Base-by-base conservation (phyloP, 2,888 invertebrate species). In the Drosophila neonasuta region DNA sequence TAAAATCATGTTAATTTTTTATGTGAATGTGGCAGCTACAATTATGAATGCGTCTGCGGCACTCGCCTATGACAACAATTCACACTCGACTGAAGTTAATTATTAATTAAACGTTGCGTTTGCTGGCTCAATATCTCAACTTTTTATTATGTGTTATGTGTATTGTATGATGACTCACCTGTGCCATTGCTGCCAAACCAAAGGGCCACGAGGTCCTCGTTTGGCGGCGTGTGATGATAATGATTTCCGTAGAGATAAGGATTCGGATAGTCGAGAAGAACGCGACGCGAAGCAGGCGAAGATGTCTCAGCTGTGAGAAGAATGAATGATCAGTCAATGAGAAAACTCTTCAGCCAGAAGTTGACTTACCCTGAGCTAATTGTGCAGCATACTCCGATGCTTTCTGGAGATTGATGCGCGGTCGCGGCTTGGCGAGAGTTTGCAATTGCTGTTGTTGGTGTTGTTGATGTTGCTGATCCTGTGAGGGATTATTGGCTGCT, bases 171-270 rank as follows among this genome's bases (percentile, higher is more conserved):
- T 20, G n/a, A 91, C 92, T 92, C 90, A 93, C 93, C 93, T 91
- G 93, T 90, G 70, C 91, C 93, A 88, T 93, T 92, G 88, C 94
- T 93, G 81, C 94, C 93, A 89, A 95, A 94, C 93, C 95, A 95
- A 79, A 95, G 92, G 78, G 95, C 94, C 89, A 95, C 94, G 88
- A 95, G 91, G 90, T 95, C 95, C 92, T 95, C 95, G 90, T 94
- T 95, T 88, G 94, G 94, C 83, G 94, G 91, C 80, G 91, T 88
- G 74, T 91, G 91, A 39, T 80, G 80, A 91, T 92, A 91, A 71
- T 89, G 90, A 79, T 91, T 91, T 46, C 91, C 89, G 79, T 91
- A 91, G 57, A 91, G 74, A 85, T 91, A 91, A 24, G 91, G 90
- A 81, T 86, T 91, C 8, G 91, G 89, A 80, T 91, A 91, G 72